phyloP scores from a whole-genome alignment of 2,888 invertebrate genomes.

The Sesia bembeciformis region DNA sequence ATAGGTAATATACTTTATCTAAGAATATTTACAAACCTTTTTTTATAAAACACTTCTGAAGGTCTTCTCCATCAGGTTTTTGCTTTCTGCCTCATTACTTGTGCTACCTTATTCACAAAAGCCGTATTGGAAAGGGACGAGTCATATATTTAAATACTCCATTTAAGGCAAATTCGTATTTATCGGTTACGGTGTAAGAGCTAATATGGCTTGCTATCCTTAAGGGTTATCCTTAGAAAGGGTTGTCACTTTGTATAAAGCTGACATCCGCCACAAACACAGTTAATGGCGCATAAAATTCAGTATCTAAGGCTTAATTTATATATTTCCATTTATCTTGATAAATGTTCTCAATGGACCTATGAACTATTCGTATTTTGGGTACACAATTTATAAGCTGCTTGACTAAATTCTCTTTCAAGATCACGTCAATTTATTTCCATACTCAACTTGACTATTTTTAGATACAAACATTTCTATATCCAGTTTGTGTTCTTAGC shows the following conservation, averaged over 20 bases:
- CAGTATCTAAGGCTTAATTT: slow-evolving; percentile 15
- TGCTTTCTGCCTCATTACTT: slow-evolving; percentile 43
- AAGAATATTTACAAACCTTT: too few species aligned
- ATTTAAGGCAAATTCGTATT: slow-evolving; percentile 20
- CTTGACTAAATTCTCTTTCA: too few species aligned
- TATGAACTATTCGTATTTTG: neutral
- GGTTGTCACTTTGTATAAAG: slow-evolving; percentile 62
- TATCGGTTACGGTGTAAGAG: slow-evolving; percentile 20
- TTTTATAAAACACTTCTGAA: too few species aligned
- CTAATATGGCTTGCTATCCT: slow-evolving; percentile 24
- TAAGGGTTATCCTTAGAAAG: slow-evolving; percentile 30
- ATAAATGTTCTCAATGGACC: neutral
- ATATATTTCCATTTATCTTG: slow-evolving; percentile 33
- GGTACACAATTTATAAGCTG: neutral
- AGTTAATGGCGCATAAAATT: slow-evolving; percentile 66
- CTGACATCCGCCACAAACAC: slow-evolving; percentile 55
- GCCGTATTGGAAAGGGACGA: slow-evolving; percentile 36
- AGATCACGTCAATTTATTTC: too few species aligned
- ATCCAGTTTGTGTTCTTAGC: too few species aligned
- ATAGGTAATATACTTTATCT: too few species aligned
- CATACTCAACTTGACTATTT: too few species aligned
- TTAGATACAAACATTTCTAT: too few species aligned
- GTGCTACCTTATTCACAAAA: slow-evolving; percentile 24
- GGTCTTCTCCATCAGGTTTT: slow-evolving; percentile 14
- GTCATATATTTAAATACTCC: slow-evolving; percentile 28